These are phyloP conservation scores for Chaetops frenatus DNA, from an alignment of 2,113 vertebrate genomes.

Conservation along the genomic window DNA sequence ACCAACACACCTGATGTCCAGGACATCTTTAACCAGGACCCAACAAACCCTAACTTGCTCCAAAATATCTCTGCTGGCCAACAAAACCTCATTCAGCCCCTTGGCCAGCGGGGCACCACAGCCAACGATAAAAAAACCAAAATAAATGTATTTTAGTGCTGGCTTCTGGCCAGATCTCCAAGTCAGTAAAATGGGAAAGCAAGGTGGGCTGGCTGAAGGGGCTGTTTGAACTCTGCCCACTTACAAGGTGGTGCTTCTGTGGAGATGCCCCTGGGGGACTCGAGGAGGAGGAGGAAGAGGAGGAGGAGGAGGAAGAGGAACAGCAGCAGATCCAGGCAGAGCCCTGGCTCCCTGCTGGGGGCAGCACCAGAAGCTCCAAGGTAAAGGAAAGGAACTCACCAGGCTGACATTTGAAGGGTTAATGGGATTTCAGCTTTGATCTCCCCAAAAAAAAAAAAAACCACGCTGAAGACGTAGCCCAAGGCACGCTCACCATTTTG, in stretches of 20 bases:
- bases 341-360: not conserved
- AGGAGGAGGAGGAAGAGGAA: not conserved
- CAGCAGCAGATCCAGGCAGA: not conserved
- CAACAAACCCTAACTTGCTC: not conserved
- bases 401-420: slow-evolving; percentile 25
- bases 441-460: slow-evolving; percentile 56
- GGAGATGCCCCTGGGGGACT: not conserved
- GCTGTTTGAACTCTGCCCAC: slow-evolving; percentile 31
- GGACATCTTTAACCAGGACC: not conserved
- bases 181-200: not conserved
- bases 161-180: not conserved
- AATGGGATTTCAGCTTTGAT: slow-evolving; percentile 58
- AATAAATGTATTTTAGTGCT: not conserved
- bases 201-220: not conserved
- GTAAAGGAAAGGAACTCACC: not conserved
- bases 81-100: not conserved
- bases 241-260: not conserved
- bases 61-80: not conserved
- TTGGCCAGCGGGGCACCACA: fast-evolving
- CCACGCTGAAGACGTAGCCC: slow-evolving; percentile 64
- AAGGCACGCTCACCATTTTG: slow-evolving; percentile 67
- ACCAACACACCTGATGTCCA: not conserved
- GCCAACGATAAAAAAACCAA: fast-evolving
- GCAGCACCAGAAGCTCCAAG: not conserved
- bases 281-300: not conserved